Base-by-base conservation (phyloP, 1,140 invertebrate species). In the Liolophura sinensis region DNA sequence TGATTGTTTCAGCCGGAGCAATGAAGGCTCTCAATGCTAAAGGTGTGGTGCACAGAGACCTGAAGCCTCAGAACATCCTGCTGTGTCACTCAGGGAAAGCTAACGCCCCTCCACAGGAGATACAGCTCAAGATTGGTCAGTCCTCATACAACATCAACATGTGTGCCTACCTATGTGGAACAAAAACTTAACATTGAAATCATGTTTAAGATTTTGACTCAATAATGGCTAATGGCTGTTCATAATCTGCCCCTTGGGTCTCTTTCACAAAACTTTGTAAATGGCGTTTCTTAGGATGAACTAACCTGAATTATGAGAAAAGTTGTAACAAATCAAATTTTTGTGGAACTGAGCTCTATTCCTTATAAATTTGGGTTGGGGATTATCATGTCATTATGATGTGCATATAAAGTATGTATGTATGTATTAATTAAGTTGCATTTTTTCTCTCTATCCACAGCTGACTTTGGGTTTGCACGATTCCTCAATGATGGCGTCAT, bases 391-490 rank as follows among this genome's bases (percentile, higher is more conserved):
- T 9, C 31, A 9, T 40, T 40, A 9, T 40, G 31, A 40, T 40
- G 31, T 14, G 12, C 20, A n/a, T n/a, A n/a, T n/a, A n/a, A n/a
- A n/a, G n/a, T n/a, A n/a, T n/a, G n/a, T n/a, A n/a, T n/a, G 31
- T 40, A 9, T 40, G 31, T 40, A 40, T n/a, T n/a, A 31, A 18
- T 16, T 49, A 63, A 12, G 15, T 9, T 63, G 15, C 20, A 6
- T 24, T 54, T 20, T 54, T 63, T 62, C 59, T 58, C 65, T 51
- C 22, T 64, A 49, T 75, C 88, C 88, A 71, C 84, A 94, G 96
- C 98, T 78, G 98, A 99, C 87, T 99, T 99, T 89, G 98, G 98
- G 22, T 99, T 99, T 87, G 98, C 98, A 40, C 88, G 98, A 79
- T 99, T 99, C 85, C 86, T 99, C 11, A 92, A 96, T 85, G 97